A percentile compares a stretch with the other conserved stretches of the same genome.
Evolutionary conservation across 2,113 vertebrate species (phyloP).

Genomic region (Carassius auratus): DNA sequence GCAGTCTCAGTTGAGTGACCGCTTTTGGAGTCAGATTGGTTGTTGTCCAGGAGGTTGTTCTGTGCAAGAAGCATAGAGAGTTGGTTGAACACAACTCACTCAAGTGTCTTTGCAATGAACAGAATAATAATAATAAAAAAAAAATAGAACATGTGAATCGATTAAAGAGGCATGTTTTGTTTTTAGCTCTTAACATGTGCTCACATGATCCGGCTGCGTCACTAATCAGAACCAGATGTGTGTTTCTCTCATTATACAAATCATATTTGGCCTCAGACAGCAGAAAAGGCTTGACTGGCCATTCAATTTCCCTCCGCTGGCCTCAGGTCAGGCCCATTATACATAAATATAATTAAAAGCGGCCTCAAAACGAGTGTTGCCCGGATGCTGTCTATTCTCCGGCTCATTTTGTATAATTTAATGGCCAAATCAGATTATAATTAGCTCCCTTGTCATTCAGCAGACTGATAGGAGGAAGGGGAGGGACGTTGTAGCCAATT

Average conservation of each 20-base stretch:
- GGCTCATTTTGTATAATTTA: conserved; percentile 72
- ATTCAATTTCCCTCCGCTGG: conserved; percentile 68
- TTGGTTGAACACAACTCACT: no score
- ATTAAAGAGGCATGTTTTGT: background rate
- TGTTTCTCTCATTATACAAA: conserved; percentile 64
- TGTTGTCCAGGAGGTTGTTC: no score
- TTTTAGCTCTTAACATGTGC: background rate
- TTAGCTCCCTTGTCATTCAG: conserved; percentile 79
- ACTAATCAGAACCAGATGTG: conserved; percentile 25
- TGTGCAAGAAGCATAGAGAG: no score
- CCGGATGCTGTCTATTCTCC: conserved; percentile 71
- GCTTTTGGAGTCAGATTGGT: no score
- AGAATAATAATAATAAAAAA: background rate
- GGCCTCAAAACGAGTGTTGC: conserved; percentile 71
- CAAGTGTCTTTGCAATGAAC: no score
- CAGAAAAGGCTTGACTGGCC: conserved; percentile 30
- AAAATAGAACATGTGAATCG: background rate
- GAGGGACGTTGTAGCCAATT: conserved; percentile 73
- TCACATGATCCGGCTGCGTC: conserved; percentile 28
- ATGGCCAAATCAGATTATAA: conserved; percentile 83
- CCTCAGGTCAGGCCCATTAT: conserved; percentile 71
- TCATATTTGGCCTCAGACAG: conserved; percentile 74
- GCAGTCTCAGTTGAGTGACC: no score
- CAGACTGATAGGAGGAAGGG: conserved; percentile 62
- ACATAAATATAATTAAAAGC: conserved; percentile 67